Conservation (phyloP, 2,113 vertebrate genomes). For the Henicopernis longicauda region DNA sequence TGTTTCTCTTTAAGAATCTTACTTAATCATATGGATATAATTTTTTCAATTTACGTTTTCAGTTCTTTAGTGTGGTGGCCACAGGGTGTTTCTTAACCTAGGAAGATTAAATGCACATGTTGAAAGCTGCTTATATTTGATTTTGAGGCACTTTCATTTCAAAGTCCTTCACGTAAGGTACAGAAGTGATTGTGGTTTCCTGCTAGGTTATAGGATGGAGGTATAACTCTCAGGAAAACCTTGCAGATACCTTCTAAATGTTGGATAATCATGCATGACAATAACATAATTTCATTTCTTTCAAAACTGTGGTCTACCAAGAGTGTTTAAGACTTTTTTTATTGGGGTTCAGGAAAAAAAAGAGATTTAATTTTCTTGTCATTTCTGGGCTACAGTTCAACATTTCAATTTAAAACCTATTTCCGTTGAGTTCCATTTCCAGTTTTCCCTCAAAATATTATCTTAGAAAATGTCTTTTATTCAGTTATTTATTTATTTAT, state of each 20-base stretch:
- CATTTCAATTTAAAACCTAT: constrained; percentile 58
- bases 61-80: constrained; percentile 82
- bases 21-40: constrained; percentile 86
- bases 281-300: constrained; percentile 60
- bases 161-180: constrained; percentile 69
- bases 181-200: constrained; percentile 81
- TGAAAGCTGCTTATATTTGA: constrained; percentile 72
- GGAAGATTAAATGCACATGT: constrained; percentile 82
- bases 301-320: constrained; percentile 33
- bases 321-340: constrained; percentile 55
- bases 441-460: constrained; percentile 60
- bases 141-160: constrained; percentile 67
- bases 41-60: constrained; percentile 84
- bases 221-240: constrained; percentile 51
- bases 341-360: constrained; percentile 49
- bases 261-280: constrained; percentile 63
- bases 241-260: constrained; percentile 53
- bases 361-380: constrained; percentile 51
- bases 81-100: constrained; percentile 80
- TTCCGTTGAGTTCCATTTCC: constrained; percentile 42
- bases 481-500: constrained; percentile 27
- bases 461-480: constrained; percentile 40
- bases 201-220: constrained; percentile 59
- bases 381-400: constrained; percentile 67
- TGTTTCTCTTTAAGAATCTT: constrained; percentile 81